phyloP scores from a whole-genome alignment of 2,888 invertebrate genomes.

The Heliconius hortense region DNA sequence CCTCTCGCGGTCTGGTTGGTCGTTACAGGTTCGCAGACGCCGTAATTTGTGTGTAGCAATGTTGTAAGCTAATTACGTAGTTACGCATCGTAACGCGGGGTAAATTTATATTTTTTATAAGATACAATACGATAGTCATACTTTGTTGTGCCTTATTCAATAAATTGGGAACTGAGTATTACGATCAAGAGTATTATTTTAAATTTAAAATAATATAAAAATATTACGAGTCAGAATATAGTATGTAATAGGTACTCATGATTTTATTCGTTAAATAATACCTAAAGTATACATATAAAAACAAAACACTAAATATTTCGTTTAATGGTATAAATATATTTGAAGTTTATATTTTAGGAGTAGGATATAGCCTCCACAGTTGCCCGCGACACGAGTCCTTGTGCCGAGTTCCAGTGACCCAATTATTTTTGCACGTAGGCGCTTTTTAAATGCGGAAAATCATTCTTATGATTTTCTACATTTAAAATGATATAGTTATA shows the following conservation, averaged over 20 bases:
- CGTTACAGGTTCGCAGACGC: slow-evolving; percentile 30
- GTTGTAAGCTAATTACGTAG: slow-evolving; percentile 25
- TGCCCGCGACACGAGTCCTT: slow-evolving; percentile 50
- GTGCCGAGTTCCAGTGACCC: slow-evolving; percentile 61
- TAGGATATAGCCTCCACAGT: slow-evolving; percentile 43
- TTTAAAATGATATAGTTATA: too few relatives aligned
- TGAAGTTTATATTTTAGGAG: slow-evolving; percentile 14
- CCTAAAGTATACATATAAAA: too few relatives aligned
- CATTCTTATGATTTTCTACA: background rate
- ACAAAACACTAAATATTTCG: too few relatives aligned
- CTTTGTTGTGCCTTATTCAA: background rate
- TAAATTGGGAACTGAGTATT: background rate
- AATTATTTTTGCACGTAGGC: slow-evolving; percentile 55
- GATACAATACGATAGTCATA: background rate
- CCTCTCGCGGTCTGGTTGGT: slow-evolving; percentile 35
- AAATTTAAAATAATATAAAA: too few relatives aligned
- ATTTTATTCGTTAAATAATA: too few relatives aligned
- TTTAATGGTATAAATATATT: background rate
- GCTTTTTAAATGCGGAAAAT: slow-evolving; percentile 30
- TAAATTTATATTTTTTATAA: slow-evolving; percentile 30
- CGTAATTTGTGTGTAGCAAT: slow-evolving; percentile 33
- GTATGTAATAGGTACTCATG: too few relatives aligned
- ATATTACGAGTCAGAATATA: too few relatives aligned
- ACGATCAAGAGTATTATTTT: too few relatives aligned
- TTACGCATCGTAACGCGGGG: slow-evolving; percentile 30